Evolutionary conservation across 1,140 invertebrate species (phyloP).

Genomic region (Pogonomyrmex barbatus): DNA sequence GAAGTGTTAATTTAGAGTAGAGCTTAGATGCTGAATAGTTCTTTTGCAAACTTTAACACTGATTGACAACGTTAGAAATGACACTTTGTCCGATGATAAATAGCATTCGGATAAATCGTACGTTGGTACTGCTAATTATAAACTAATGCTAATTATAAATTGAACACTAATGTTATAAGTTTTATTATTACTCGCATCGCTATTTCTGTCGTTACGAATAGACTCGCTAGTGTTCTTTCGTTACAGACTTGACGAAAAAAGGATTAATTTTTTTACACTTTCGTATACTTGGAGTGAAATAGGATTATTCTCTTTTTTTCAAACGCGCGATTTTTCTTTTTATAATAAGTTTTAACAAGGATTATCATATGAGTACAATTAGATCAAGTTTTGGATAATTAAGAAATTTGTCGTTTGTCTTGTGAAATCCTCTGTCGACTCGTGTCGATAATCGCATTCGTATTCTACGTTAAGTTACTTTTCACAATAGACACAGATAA

Average conservation of each 20-base stretch:
- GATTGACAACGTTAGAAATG: not conserved
- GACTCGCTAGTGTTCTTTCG: slow-evolving; percentile 57
- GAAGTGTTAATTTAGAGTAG: not conserved
- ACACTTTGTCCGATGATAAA: not conserved
- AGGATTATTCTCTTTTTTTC: not conserved
- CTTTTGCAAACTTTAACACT: not conserved
- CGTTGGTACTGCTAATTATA: not conserved
- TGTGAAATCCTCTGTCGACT: not conserved
- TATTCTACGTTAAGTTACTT: slow-evolving; percentile 66
- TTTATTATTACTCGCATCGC: slow-evolving; percentile 19
- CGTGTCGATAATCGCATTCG: slow-evolving; percentile 15
- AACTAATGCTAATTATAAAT: slow-evolving; percentile 8
- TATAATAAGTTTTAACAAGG: not conserved
- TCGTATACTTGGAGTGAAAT: slow-evolving; percentile 30
- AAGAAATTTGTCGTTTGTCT: not conserved
- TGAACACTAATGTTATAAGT: not conserved
- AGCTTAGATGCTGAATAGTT: not conserved
- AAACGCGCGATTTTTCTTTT: not conserved
- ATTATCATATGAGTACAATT: not conserved
- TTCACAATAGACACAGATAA: slow-evolving; percentile 25
- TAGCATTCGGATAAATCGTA: not conserved
- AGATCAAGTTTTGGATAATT: not conserved
- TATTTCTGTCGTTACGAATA: slow-evolving; percentile 32
- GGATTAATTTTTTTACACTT: not conserved
- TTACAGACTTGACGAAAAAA: slow-evolving; percentile 27